phyloP scores from a whole-genome alignment of 2,113 vertebrate genomes.

The Mystacornis crossleyi region DNA sequence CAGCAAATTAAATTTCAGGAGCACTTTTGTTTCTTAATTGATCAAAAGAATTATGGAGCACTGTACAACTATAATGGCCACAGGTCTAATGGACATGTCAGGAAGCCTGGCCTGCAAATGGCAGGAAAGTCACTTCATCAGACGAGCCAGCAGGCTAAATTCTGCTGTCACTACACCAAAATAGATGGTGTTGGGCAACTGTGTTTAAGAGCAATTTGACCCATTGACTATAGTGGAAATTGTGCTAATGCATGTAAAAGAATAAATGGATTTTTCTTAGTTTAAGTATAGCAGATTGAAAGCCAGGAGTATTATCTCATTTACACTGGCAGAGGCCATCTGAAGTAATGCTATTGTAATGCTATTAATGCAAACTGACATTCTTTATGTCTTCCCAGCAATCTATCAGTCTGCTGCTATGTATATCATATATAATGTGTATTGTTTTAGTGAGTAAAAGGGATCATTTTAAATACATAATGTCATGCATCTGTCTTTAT shows the following conservation, averaged over 20 bases:
- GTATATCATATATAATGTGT: background rate
- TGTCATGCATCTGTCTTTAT: background rate
- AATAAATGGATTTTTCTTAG: background rate
- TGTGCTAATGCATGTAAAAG: background rate
- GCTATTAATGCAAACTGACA: background rate
- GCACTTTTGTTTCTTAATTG: constrained; percentile 13
- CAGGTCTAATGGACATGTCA: background rate
- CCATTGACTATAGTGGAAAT: background rate
- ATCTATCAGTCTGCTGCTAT: background rate
- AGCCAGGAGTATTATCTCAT: background rate
- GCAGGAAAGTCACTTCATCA: background rate
- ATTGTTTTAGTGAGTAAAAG: constrained; percentile 49
- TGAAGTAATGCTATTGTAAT: background rate
- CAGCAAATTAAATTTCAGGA: constrained; percentile 11
- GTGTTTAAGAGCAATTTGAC: background rate
- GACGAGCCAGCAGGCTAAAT: background rate
- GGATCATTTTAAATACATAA: constrained; percentile 8
- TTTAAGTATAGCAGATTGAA: background rate
- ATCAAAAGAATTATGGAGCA: background rate
- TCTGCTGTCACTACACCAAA: background rate
- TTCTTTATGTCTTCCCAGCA: background rate
- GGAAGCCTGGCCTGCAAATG: background rate
- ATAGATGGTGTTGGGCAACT: background rate
- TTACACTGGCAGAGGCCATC: background rate
- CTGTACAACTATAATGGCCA: background rate